phyloP scores from a whole-genome alignment of 2,888 invertebrate genomes.

The Ctena decussata region DNA sequence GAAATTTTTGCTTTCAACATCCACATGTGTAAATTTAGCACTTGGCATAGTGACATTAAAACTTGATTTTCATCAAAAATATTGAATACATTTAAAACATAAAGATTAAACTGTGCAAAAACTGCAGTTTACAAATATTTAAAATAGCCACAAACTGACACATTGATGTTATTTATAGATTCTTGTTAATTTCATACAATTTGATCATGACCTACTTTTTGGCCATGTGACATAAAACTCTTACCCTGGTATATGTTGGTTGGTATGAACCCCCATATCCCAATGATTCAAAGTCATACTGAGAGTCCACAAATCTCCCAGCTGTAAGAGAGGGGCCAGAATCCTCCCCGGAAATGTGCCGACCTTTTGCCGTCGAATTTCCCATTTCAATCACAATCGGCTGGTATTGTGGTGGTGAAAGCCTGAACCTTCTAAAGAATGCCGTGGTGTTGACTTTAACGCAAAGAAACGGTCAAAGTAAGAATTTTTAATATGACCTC shows the following conservation, averaged over 20 bases:
- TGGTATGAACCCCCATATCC: not conserved
- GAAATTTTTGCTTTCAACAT: slow-evolving; percentile 36
- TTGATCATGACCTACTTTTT: not conserved
- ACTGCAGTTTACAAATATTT: no score
- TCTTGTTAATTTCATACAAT: not conserved
- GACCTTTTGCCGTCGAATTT: slow-evolving; percentile 67
- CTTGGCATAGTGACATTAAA: not conserved
- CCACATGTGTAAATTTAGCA: slow-evolving; percentile 8
- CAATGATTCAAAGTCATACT: slow-evolving; percentile 29
- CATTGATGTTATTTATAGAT: no score
- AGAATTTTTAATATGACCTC: no score
- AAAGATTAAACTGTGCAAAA: no score
- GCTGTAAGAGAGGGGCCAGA: slow-evolving; percentile 79
- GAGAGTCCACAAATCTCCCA: slow-evolving; percentile 54
- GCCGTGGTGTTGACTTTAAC: slow-evolving; percentile 51
- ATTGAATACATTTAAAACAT: not conserved
- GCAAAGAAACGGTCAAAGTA: not conserved
- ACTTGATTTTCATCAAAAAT: not conserved
- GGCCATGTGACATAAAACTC: not conserved
- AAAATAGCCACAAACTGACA: no score
- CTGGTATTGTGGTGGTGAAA: slow-evolving; percentile 64
- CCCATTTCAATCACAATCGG: slow-evolving; percentile 71
- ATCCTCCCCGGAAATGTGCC: slow-evolving; percentile 81
- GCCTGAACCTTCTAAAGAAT: slow-evolving; percentile 65
- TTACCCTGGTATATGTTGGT: not conserved